Evolutionary conservation across 2,113 vertebrate genomes (phyloP), one percentile per base, ranked within the genome.

Genomic region (Gadus macrocephalus): DNA sequence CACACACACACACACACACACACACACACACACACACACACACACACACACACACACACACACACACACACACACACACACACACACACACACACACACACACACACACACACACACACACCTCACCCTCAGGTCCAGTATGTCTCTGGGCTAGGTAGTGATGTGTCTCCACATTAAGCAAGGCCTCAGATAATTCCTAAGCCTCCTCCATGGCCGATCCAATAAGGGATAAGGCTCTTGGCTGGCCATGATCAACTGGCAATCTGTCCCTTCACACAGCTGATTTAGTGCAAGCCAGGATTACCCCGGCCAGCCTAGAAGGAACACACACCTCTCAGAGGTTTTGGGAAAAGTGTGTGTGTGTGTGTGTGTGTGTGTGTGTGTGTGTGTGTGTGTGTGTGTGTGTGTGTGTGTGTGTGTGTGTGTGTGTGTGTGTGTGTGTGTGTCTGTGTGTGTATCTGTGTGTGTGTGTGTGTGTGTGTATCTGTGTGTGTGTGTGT

Each of bases 101-200:
- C 22, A 28, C 15, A 15, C 27, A 31, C 27, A 53, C 28, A 38
- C 69, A 14, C 62, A 19, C n/a, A 60, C 25, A 20, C 49, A 25
- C 49, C 49, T 20, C 59, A 70, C 73, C 82, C 77, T 83, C 72
- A 72, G 81, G 80, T 80, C 77, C 79, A 71, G 82, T 60, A 19
- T 83, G 80, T 79, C 80, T 89, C 76, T 71, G 71, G 84, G 85
- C 85, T 85, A 67, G 28, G 73, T 66, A 58, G 86, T 82, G 12
- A 17, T 95, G 86, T 79, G 78, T 83, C 94, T 94, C 92, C 93
- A 95, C 94, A 95, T 95, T 95, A 95, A 95, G 91, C 86, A 90
- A 92, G 89, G 92, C 93, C 91, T 93, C 92, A 93, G 94, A 95
- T 95, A 94, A 95, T 96, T 96, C 93, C 93, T 95, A 97, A 95